Percentiles rank a stretch among this genome's conserved stretches.
Evolutionary conservation across 2,888 invertebrate species (phyloP).

Genomic region (Callyntrura sp.): DNA sequence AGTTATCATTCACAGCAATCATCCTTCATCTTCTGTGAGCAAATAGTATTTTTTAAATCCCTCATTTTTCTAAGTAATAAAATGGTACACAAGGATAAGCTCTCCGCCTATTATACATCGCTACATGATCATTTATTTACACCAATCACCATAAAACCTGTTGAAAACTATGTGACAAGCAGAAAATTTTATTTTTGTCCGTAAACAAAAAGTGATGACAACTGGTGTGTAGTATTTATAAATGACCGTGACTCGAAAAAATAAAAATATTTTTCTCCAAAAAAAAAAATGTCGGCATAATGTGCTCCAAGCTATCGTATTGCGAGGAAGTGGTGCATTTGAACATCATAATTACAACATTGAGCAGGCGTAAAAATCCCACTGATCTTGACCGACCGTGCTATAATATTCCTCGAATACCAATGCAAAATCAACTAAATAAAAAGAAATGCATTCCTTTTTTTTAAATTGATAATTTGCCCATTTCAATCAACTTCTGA

Average conservation of each 20-base stretch:
- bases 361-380: not conserved
- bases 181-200: constrained; percentile 54
- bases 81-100: not conserved
- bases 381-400: not conserved
- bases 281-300: constrained; percentile 21
- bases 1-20: not conserved
- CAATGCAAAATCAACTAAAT: too few species aligned
- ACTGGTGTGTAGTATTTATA: constrained; percentile 14
- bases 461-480: too few species aligned
- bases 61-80: not conserved
- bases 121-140: constrained; percentile 54
- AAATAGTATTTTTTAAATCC: not conserved
- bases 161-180: constrained; percentile 69
- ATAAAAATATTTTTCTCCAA: constrained; percentile 58
- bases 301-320: not conserved
- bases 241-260: constrained; percentile 41
- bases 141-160: constrained; percentile 57
- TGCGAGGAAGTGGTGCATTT: not conserved
- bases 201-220: constrained; percentile 46
- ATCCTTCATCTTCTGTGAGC: not conserved
- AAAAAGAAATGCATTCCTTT: too few species aligned
- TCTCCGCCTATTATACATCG: not conserved
- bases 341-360: constrained; percentile 27
- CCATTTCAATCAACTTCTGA: too few species aligned
- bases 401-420: too few species aligned